Evolutionary conservation across 2,113 vertebrate species (phyloP).

Genomic region (Chionodraco myersi): DNA sequence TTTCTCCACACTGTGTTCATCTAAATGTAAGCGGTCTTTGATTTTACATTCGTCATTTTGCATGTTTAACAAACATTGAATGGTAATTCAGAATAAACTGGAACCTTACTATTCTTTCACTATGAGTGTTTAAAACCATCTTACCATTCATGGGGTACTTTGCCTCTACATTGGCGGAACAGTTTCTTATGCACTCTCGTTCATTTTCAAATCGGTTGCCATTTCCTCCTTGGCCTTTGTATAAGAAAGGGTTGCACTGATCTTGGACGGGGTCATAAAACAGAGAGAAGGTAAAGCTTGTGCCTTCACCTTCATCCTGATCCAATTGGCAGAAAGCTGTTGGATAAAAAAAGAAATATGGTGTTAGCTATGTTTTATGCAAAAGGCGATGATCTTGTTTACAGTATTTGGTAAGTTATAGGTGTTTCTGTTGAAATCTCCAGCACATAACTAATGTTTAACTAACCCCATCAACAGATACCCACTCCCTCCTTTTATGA

Average conservation of each 20-base stretch:
- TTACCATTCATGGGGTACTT: conserved; percentile 78
- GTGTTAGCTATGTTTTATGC: background rate
- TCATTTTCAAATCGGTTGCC: conserved; percentile 78
- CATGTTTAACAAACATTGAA: background rate
- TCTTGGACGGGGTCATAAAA: conserved; percentile 48
- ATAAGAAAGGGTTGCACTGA: conserved; percentile 75
- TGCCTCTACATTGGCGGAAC: conserved; percentile 48
- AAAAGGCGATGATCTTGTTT: background rate
- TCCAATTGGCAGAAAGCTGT: conserved; percentile 69
- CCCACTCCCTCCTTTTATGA: conserved; percentile 81
- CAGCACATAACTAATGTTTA: conserved; percentile 74
- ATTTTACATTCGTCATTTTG: background rate
- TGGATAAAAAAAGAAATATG: conserved; percentile 22
- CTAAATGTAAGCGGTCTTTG: background rate
- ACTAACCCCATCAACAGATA: conserved; percentile 58
- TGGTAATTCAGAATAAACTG: background rate
- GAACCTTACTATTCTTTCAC: background rate
- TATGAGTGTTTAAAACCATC: conserved; percentile 9
- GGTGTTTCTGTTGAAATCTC: conserved; percentile 16
- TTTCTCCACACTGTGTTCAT: background rate
- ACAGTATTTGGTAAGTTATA: background rate
- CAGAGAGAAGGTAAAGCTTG: background rate
- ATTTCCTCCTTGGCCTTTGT: conserved; percentile 77
- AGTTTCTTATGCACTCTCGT: conserved; percentile 76
- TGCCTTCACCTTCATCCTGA: conserved; percentile 38